These are phyloP conservation scores for Scomber colias DNA, from an alignment of 2,113 vertebrate species.

Conservation along the genomic window DNA sequence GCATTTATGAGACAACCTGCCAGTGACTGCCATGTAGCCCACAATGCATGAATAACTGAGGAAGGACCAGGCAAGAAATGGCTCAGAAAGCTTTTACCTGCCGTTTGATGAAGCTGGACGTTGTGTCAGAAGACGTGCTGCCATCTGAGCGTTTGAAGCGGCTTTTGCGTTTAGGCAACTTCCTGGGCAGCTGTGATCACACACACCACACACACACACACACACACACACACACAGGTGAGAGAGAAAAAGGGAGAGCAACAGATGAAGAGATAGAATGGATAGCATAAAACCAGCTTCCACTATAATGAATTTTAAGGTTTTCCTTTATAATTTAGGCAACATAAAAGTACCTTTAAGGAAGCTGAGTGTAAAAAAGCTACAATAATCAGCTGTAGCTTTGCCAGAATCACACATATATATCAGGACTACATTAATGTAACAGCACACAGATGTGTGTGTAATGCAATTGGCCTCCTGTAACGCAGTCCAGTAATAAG, in stretches of 20 bases:
- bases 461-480: constrained; percentile 11
- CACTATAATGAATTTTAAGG: not conserved
- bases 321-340: not conserved
- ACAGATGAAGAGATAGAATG: not conserved
- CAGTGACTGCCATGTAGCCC: not conserved
- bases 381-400: constrained; percentile 6
- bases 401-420: constrained; percentile 9
- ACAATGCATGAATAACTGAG: not conserved
- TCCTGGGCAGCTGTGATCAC: constrained; percentile 83
- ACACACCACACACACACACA: constrained; percentile 22
- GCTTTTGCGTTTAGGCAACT: constrained; percentile 88
- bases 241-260: not conserved
- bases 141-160: constrained; percentile 90
- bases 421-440: constrained; percentile 7
- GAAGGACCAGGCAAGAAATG: not conserved
- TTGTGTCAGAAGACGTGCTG: constrained; percentile 89
- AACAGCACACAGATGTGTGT: constrained; percentile 1
- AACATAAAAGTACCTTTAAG: not conserved
- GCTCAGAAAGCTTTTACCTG: constrained; percentile 74
- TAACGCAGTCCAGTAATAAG: constrained; percentile 9
- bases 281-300: not conserved
- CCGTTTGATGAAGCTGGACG: constrained; percentile 88
- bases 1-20: not conserved
- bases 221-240: not conserved
- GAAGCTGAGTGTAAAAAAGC: not conserved